phyloP scores from a whole-genome alignment of 2,888 invertebrate genomes.

The Spilarctia lutea region DNA sequence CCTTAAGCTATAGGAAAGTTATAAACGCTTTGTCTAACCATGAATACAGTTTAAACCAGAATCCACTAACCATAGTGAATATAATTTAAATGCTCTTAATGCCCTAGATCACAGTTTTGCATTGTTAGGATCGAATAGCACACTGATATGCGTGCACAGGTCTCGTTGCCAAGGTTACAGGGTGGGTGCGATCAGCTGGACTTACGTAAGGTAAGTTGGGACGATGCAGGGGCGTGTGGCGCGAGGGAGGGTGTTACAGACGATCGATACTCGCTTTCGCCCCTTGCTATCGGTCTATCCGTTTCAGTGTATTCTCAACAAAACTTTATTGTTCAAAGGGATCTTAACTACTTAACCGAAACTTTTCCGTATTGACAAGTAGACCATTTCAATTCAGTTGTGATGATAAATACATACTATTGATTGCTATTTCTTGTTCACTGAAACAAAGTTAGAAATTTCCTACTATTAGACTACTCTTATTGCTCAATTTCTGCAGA shows the following conservation, averaged over 20 bases:
- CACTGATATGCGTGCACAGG: slow-evolving; percentile 69
- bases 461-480: slow-evolving; percentile 23
- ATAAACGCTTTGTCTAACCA: background rate
- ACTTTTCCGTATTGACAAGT: slow-evolving; percentile 35
- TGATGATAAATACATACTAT: slow-evolving; percentile 33
- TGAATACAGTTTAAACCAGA: background rate
- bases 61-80: background rate
- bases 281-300: slow-evolving; percentile 73
- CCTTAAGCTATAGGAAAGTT: too few relatives aligned
- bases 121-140: slow-evolving; percentile 43
- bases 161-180: slow-evolving; percentile 83
- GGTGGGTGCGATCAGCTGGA: slow-evolving; percentile 85
- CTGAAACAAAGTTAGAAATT: slow-evolving; percentile 29
- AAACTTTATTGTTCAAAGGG: slow-evolving; percentile 53
- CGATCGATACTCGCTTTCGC: slow-evolving; percentile 83
- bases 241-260: slow-evolving; percentile 73
- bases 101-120: slow-evolving; percentile 21
- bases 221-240: slow-evolving; percentile 53
- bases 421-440: slow-evolving; percentile 27
- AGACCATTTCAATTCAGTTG: slow-evolving; percentile 38
- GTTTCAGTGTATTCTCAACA: slow-evolving; percentile 68
- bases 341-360: slow-evolving; percentile 48
- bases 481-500: slow-evolving; percentile 24
- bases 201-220: slow-evolving; percentile 81
- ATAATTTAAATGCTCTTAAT: background rate